A percentile compares a stretch with the other conserved stretches of the same genome.
Evolutionary conservation across 2,888 invertebrate species (phyloP).

Genomic region (Polydrusus pterygomalis): DNA sequence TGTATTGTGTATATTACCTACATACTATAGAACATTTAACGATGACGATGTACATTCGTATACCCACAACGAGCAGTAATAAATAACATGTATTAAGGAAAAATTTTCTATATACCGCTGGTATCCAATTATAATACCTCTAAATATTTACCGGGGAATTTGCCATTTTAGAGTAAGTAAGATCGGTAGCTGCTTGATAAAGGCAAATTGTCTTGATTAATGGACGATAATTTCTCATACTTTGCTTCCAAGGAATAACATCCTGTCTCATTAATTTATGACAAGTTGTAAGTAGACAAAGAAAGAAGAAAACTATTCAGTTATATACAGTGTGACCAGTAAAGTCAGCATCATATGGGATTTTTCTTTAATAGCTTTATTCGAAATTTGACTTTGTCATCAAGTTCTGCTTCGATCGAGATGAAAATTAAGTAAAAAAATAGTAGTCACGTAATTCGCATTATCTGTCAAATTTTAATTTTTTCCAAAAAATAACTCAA

Average conservation of each 20-base stretch:
- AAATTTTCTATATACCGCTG: constrained; percentile 9
- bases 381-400: too few relatives aligned
- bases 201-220: constrained; percentile 17
- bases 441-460: too few relatives aligned
- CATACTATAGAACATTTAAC: too few relatives aligned
- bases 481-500: too few relatives aligned
- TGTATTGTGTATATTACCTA: too few relatives aligned
- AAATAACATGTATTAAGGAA: constrained; percentile 1
- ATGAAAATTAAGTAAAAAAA: too few relatives aligned
- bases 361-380: too few relatives aligned
- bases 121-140: constrained; percentile 14
- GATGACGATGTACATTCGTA: too few relatives aligned
- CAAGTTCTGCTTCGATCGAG: too few relatives aligned
- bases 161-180: neutral
- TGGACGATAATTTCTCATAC: constrained; percentile 11
- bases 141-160: constrained; percentile 9
- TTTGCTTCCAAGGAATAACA: constrained; percentile 8
- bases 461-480: too few relatives aligned
- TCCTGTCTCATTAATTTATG: neutral
- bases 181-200: constrained; percentile 12
- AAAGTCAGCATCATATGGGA: too few relatives aligned
- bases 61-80: neutral
- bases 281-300: neutral
- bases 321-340: too few relatives aligned
- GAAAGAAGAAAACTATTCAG: neutral